A percentile compares a stretch with the other conserved stretches of the same genome.
Evolutionary conservation across 2,888 invertebrate genomes (phyloP).

Genomic region (Phyto melanocephala): DNA sequence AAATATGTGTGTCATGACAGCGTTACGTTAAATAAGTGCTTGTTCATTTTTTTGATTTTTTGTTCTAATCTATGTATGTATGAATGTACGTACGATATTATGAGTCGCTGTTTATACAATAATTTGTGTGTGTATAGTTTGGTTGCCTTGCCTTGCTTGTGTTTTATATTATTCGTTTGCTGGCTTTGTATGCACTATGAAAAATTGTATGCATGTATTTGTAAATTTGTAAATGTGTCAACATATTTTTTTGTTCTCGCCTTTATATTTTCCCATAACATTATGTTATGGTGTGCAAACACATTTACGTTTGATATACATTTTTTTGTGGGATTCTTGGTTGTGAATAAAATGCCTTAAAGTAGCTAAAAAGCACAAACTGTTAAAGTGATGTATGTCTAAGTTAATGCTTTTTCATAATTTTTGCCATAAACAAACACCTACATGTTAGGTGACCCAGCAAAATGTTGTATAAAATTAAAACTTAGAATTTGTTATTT

Average conservation of each 20-base stretch:
- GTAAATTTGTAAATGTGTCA: constrained; percentile 46
- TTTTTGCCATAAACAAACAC: constrained; percentile 31
- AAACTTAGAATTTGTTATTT: no score
- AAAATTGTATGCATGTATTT: background rate
- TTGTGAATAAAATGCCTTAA: constrained; percentile 31
- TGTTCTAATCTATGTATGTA: background rate
- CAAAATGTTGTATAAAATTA: background rate
- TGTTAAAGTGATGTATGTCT: constrained; percentile 58
- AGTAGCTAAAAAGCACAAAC: constrained; percentile 57
- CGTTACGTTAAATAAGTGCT: background rate
- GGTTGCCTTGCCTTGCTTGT: background rate
- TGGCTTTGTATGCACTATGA: background rate
- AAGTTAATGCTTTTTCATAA: constrained; percentile 53
- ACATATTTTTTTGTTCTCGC: background rate
- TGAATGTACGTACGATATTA: background rate
- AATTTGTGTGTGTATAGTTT: background rate
- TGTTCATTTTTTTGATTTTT: background rate
- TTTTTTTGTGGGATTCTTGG: constrained; percentile 46
- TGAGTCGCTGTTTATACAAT: background rate
- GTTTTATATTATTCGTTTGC: background rate
- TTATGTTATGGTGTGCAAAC: background rate
- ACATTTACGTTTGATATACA: background rate
- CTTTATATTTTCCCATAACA: background rate
- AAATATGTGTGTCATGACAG: constrained; percentile 2
- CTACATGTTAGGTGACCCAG: background rate